Evolutionary conservation across 2,888 invertebrate species (phyloP), one percentile per base, ranked within the genome.

Genomic region (Unio pictorum): DNA sequence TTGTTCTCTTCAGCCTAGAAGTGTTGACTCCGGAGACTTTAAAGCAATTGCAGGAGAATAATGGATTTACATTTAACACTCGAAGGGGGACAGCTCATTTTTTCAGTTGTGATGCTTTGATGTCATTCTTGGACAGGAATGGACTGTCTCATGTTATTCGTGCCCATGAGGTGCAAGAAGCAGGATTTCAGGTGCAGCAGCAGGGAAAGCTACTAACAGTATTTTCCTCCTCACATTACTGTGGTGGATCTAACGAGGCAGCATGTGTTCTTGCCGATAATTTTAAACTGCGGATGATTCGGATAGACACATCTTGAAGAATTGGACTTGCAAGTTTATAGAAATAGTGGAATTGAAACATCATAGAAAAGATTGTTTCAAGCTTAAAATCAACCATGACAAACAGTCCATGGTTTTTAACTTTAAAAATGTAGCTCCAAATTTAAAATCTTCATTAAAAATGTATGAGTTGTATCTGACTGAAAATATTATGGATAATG

Each of bases 201-300:
- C 93, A 93, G 74, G 94, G 94, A 1, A 93, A 92, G 76, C 90
- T 95, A 59, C 86, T 95, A 72, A 94, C 94, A 0, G 93, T 95
- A 30, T 95, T 95, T 89, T 94, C 94, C 0, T 94, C 94, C 0
- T 94, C 93, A 4, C 93, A 92, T 80, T 95, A 95, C 90, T 94
- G 94, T 89, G 94, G 94, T 61, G 93, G 93, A 2, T 91, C 89
- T 72, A 95, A 95, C 89, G 94, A 94, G 87, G 94, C 94, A 0
- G 94, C 94, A 17, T 93, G 94, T 76, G 92, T 93, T 23, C 88
- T 95, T 72, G 93, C 93, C 0, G 93, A 94, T 81, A 92, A 92
- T 78, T 92, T 92, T 68, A 93, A 93, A 87, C 88, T 95, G 55
- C 89, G 94, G 30, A 91, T 94, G 63, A 91, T 95, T 69, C 90